phyloP scores from a whole-genome alignment of 2,888 invertebrate species.

The Rugalucina vietnamica region DNA sequence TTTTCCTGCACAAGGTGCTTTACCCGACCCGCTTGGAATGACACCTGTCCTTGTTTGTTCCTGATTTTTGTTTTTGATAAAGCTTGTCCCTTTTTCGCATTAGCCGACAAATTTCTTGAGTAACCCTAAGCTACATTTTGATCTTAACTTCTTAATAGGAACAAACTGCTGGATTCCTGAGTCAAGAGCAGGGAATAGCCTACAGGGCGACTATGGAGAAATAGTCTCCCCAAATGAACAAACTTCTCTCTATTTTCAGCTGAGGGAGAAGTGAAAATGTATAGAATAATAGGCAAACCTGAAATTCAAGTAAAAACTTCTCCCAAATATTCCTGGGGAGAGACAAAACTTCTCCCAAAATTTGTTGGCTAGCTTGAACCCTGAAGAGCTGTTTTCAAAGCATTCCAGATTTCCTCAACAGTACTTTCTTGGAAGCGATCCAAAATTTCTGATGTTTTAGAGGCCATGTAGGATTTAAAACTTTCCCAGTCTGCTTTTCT shows the following conservation, averaged over 20 bases:
- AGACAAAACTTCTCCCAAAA: too few species aligned
- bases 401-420: conserved; percentile 2
- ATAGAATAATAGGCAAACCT: too few species aligned
- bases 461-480: neutral
- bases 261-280: too few species aligned
- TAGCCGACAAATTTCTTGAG: neutral
- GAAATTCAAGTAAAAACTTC: too few species aligned
- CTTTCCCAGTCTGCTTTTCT: conserved; percentile 12
- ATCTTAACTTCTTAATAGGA: conserved; percentile 13
- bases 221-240: too few species aligned
- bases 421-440: neutral
- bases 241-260: too few species aligned
- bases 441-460: neutral
- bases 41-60: conserved; percentile 3
- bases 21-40: neutral
- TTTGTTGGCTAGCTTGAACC: too few species aligned
- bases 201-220: too few species aligned
- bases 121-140: conserved; percentile 3
- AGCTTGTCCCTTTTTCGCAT: neutral
- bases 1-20: neutral
- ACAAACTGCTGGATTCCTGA: conserved; percentile 18
- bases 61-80: neutral
- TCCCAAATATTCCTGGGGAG: too few species aligned
- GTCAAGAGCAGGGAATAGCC: too few species aligned
- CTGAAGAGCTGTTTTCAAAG: neutral